Evolutionary conservation across 2,797 vertebrate species (phyloP), one percentile per base, ranked within the genome.

Genomic region (Microctenopoma steveboyesi): DNA sequence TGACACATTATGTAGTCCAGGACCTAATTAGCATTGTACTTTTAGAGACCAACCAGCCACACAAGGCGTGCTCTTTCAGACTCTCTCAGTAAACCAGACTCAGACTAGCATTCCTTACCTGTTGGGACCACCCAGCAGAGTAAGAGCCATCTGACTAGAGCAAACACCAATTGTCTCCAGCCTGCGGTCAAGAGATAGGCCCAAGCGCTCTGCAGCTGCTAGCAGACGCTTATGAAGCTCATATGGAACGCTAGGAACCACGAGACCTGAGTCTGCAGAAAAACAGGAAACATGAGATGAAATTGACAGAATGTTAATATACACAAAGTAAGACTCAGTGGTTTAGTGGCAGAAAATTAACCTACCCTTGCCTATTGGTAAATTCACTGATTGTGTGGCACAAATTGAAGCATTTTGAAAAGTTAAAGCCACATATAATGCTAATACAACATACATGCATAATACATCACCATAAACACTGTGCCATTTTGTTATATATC

Each of bases 111-210:
- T 43, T 47, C 13, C 81, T 91, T 86, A 97, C 97, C 96, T 96
- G 93, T 97, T 98, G 33, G 96, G 96, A 22, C 97, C 95, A 54
- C 97, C 96, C 0, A 98, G 94, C n/a, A 98, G 91, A 4, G 95
- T 96, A 49, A 98, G 92, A 11, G 96, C 95, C 96, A 98, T 98
- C 90, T 98, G 96, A 85, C 95, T 96, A 46, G 96, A 95, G 8
- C 96, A 98, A 55, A 97, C 94, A 0, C 96, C 97, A 0, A 94
- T 95, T 87, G 95, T 95, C 92, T 98, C 96, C 84, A 98, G 89
- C 72, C 96, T 93, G 66, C 95, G 92, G 85, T 97, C 95, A 64
- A 95, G 78, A 4, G 93, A 94, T 63, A 97, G 89, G 35, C 96
- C 96, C 0, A 96, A 95, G 58, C 90, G 94, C 91, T 97, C 96